Base-by-base conservation (phyloP, 2,797 vertebrate genomes). In the Thaleichthys pacificus region DNA sequence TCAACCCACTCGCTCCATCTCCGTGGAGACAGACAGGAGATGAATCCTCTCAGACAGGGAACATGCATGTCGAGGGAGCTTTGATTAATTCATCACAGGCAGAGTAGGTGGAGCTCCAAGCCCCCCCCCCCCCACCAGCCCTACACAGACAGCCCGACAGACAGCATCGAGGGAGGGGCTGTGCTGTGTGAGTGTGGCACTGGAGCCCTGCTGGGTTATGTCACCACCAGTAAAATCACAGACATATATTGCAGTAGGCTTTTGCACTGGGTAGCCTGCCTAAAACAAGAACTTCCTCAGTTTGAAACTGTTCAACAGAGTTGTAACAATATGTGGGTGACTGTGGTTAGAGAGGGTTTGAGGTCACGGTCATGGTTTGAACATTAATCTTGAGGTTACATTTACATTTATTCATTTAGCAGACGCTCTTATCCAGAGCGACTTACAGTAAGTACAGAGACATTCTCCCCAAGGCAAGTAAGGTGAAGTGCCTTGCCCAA, bases 151-250 rank as follows among this genome's bases (percentile, higher is more conserved):
- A 51, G 17, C 12, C 49, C 15, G 17, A 14, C 70, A 73, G 64
- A 58, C 2, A 6, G 30, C 61, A 69, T 65, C 63, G 49, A 61
- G 70, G 75, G 60, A 70, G 58, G 19, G n/a, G 9, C 58, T 9
- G 7, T 26, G 5, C 11, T 62, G 12, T 5, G 22, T 30, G 61
- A 62, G 22, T 14, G 17, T n/a, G 72, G 75, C 75, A 47, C 4
- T 77, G 65, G 66, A 22, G 73, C 38, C 35, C 66, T 64, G 22
- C 3, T 70, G 70, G 75, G 70, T 75, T 64, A 71, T 79, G 17
- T 71, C 69, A 77, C 19, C 56, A 0, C 14, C 11, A 67, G 49
- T 47, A 69, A 64, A 69, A 76, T 73, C 66, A 76, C 71, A 76
- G 24, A n/a, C n/a, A 60, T 60, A 0, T 60, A 21, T 21, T 60